Base-by-base conservation (phyloP, 2,797 vertebrate genomes). In the Gymnocypris eckloni region DNA sequence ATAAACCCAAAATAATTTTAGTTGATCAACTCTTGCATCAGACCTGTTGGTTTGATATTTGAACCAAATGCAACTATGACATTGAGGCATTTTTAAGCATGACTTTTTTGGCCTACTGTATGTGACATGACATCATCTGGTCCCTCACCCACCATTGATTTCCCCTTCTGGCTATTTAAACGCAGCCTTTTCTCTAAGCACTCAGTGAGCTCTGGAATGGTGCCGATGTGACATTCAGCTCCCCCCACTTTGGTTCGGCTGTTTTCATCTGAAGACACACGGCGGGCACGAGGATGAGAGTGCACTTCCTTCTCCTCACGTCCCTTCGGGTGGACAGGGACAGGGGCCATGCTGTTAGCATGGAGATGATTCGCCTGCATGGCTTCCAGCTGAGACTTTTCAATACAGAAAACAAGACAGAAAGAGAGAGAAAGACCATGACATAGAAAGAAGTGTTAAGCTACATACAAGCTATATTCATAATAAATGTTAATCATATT, bases 131-230 rank as follows among this genome's bases (percentile, higher is more conserved):
- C 18, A 18, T 54, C 13, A 41, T 72, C 39, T 72, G 22, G 48
- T 18, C 11, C 59, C 8, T 59, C 33, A 85, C 96, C 90, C 95
- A 98, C 97, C 96, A 92, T 88, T 87, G 97, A 94, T 79, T 91
- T 56, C 1, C 92, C 91, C 84, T 92, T 93, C 88, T 95, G 93
- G 43, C 93, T 95, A 87, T 89, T 92, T 71, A 98, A 94, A 80
- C 72, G 93, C 37, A 98, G 90, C 67, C 96, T 96, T 88, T 91
- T 96, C 80, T 97, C 96, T 81, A 96, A 96, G 5, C 96, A 96
- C 89, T 97, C 96, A 0, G 95, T 93, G 88, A 98, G 94, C 91
- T 97, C 96, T 22, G 96, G 96, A 88, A 97, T 94, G 77, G 96
- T 95, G 90, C 92, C 92, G 88, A 96, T 94, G 71, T 87, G 84